A percentile compares a stretch with the other conserved stretches of the same genome.
These are phyloP conservation scores for Merops nubicus DNA, from an alignment of 2,113 vertebrate species.

Conservation along the genomic window DNA sequence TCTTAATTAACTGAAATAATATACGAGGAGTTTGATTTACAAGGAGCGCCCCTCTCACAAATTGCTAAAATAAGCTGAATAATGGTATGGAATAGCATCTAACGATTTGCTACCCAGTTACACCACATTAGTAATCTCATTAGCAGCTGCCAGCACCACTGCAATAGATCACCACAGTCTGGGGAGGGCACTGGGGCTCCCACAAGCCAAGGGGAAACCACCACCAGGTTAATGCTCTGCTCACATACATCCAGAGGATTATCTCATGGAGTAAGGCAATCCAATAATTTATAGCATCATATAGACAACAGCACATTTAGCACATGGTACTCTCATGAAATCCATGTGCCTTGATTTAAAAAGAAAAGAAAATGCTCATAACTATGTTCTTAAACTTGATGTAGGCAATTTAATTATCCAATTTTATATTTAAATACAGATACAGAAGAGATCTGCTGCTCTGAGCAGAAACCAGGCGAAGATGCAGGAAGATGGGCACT, in stretches of 20 bases:
- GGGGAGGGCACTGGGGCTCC: background rate
- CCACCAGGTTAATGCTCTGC: background rate
- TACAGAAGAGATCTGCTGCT: background rate
- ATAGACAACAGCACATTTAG: background rate
- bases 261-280: background rate
- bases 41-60: background rate
- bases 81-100: background rate
- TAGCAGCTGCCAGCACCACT: background rate
- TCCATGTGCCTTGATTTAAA: background rate
- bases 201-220: background rate
- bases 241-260: background rate
- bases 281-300: background rate
- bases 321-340: background rate
- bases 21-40: background rate
- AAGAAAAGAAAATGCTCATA: background rate
- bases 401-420: accelerated
- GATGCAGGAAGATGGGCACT: background rate
- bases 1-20: background rate
- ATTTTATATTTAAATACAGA: background rate
- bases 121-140: background rate
- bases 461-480: background rate
- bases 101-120: background rate
- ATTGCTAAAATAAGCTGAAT: background rate
- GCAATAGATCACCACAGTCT: background rate
- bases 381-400: background rate